Percentiles rank a stretch among this genome's conserved stretches.
Conservation (phyloP, 2,797 vertebrate species). For the Cuculus canorus region DNA sequence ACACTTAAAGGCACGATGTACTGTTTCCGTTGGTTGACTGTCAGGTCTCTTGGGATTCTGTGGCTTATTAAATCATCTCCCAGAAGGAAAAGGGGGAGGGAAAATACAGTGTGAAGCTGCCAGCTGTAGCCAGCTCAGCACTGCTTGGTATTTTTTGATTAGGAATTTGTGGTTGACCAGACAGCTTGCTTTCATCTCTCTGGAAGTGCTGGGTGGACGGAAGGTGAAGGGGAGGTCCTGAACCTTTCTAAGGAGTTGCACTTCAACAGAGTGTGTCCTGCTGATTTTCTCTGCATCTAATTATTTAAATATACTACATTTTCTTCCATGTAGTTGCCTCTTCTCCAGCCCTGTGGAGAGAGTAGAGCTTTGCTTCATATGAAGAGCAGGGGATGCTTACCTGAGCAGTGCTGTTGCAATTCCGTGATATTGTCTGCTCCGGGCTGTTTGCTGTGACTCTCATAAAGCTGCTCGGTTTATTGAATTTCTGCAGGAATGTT, state of each 20-base stretch:
- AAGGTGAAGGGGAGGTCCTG: neutral
- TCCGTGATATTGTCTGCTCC: neutral
- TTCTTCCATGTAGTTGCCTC: neutral
- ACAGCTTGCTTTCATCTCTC: neutral
- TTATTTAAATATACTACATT: neutral
- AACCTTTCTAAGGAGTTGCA: neutral
- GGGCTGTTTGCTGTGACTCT: neutral
- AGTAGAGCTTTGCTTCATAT: neutral
- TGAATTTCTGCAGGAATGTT: neutral
- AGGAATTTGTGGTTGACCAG: neutral
- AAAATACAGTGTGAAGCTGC: neutral
- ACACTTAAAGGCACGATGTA: neutral
- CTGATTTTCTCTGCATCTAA: neutral
- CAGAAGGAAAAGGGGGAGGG: slow-evolving; percentile 15
- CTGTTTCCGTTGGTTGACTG: neutral
- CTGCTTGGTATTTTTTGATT: neutral
- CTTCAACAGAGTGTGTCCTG: neutral
- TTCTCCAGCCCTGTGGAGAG: neutral
- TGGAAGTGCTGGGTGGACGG: neutral
- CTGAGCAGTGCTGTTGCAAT: neutral
- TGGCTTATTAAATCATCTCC: slow-evolving; percentile 41
- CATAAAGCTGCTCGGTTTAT: neutral
- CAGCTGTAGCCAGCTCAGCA: slow-evolving; percentile 24
- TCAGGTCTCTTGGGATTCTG: neutral
- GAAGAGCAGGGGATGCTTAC: neutral